Conservation (phyloP, 2,113 vertebrate genomes). For the Onychostruthus taczanowskii region DNA sequence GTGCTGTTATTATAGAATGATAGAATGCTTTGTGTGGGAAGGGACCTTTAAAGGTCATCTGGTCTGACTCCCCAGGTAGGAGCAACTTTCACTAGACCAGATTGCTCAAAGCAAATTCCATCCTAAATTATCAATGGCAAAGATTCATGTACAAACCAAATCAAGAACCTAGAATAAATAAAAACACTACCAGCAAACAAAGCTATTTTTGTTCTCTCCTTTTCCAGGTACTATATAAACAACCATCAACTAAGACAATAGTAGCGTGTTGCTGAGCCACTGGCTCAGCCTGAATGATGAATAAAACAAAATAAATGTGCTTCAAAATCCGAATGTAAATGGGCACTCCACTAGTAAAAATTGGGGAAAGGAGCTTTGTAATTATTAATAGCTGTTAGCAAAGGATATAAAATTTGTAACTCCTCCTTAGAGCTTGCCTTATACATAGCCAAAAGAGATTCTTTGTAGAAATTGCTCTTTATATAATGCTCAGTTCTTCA, state of each 20-base stretch:
- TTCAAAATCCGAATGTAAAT: background rate
- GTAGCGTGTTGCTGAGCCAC: background rate
- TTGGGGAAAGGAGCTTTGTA: background rate
- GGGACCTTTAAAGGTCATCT: background rate
- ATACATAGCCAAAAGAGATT: background rate
- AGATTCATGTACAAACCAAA: background rate
- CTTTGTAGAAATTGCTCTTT: background rate
- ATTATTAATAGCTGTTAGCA: background rate
- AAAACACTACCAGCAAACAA: background rate
- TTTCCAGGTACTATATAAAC: background rate
- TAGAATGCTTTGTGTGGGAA: background rate
- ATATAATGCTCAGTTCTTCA: background rate
- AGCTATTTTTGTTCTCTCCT: background rate
- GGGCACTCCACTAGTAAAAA: background rate
- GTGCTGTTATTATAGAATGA: background rate
- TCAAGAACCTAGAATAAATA: background rate
- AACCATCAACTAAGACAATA: background rate
- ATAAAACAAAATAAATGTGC: background rate
- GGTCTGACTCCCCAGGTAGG: background rate
- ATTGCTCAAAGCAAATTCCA: background rate
- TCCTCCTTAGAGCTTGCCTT: background rate
- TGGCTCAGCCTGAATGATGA: background rate
- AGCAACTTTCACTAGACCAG: background rate
- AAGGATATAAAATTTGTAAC: background rate
- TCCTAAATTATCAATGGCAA: background rate